Evolutionary conservation across 2,113 vertebrate species (phyloP), one percentile per base, ranked within the genome.

Genomic region (Indicator indicator): DNA sequence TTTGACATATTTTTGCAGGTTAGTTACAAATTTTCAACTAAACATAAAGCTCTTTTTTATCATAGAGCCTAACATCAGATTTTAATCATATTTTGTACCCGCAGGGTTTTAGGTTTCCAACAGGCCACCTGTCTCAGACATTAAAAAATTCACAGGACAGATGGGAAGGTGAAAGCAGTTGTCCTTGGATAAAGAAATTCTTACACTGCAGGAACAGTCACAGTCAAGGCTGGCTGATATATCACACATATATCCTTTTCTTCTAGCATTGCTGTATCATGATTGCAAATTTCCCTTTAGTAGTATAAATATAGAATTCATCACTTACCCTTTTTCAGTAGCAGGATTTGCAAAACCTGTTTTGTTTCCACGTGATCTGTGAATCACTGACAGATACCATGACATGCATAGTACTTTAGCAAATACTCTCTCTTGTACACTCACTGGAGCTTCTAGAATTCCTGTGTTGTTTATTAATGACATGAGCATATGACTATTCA

Each of bases 31-130:
- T 96, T 97, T 87, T 96, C 97, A 77, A 94, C 97, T 97, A 97
- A 97, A 97, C 97, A 97, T 89, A 97, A 96, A 94, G 94, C 95
- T 97, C 96, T 96, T 98, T 97, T 97, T 98, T 97, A 98, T 98
- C 77, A 56, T 97, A 96, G 95, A 97, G 95, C 95, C 96, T 98
- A 98, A 95, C 98, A 97, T 98, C 97, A 98, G 96, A 98, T 98
- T 98, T 98, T 99, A 98, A 99, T 99, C 98, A 98, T 97, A 98
- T 98, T 97, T 98, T 96, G 97, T 98, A 98, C 98, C 98, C 98
- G 95, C 94, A 97, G 98, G 98, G 97, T 98, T 98, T 98, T 98
- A 98, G 97, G 96, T 98, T 98, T 98, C 97, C 97, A 98, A 97
- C 98, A 98, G 96, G 97, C 98, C 98, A 98, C 98, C 98, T 99